Base-by-base conservation (phyloP, 2,113 vertebrate genomes). In the Vanacampus margaritifer region DNA sequence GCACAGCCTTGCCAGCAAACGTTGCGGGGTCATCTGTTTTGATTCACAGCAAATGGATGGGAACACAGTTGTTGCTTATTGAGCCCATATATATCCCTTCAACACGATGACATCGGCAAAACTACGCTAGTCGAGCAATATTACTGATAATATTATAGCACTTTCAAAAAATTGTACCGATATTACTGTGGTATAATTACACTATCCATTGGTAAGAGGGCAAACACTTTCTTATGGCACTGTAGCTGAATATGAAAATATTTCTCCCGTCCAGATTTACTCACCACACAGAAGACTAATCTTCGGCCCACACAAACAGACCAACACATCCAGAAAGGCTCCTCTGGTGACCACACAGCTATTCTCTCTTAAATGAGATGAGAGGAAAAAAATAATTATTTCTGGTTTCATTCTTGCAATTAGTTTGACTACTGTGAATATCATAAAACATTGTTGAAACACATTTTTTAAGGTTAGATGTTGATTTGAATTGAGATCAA, bases 321-420 rank as follows among this genome's bases (percentile, higher is more conserved):
- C 71, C 79, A 98, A 69, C 69, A 96, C 82, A 72, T 98, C 95
- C 67, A 98, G 79, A 81, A 84, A 94, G 7, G 93, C 91, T 68
- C 93, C 95, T 92, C 95, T 94, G 68, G 96, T 98, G 84, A 98
- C 94, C 78, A 94, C 84, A 84, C 95, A 98, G 46, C 87, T 84
- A 82, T 98, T 98, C 71, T 86, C 78, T 78, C 95, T 95, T 79
- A 60, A 80, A 73, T 83, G 53, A 68, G 19, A 76, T 59, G 9
- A 13, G 64, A 11, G n/a, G n/a, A 24, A 51, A 57, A 70, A 75
- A 19, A 64, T 19, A 21, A 16, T 53, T 36, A 32, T 36, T 17
- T 48, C 19, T 46, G 2, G 9, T 45, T 54, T 24, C 6, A 26
- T 24, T 4, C 14, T 51, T 32, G 24, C 19, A 11, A 53, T 5